phyloP scores from a whole-genome alignment of 2,113 vertebrate genomes.

The Zapornia atra region DNA sequence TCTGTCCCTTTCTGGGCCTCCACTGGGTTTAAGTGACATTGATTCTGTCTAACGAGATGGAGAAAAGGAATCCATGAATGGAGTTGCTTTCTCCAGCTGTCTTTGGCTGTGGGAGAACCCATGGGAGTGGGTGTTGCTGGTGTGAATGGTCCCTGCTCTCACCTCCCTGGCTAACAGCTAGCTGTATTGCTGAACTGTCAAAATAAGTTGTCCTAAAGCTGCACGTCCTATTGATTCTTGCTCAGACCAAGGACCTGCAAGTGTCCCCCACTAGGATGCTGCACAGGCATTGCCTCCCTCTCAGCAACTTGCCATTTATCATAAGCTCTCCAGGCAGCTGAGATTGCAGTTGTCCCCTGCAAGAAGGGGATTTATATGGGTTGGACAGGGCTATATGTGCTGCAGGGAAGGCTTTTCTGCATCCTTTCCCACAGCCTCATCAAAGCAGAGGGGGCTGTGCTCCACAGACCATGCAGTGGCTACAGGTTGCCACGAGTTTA shows the following conservation, averaged over 20 bases:
- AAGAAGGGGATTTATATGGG: background rate
- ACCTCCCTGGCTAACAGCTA: background rate
- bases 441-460: background rate
- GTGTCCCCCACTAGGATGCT: background rate
- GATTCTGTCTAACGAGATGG: background rate
- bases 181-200: background rate
- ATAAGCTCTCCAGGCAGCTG: background rate
- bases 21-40: background rate
- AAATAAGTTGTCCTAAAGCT: background rate
- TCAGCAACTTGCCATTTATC: background rate
- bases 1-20: background rate
- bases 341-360: background rate
- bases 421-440: background rate
- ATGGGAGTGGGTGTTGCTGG: rapidly evolving
- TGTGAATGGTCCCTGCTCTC: background rate
- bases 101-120: background rate
- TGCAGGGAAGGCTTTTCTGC: background rate
- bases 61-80: background rate
- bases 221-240: background rate
- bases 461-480: rapidly evolving
- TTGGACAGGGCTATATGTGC: background rate
- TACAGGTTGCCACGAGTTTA: background rate
- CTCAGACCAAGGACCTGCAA: background rate
- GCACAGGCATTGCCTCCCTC: background rate
- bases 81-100: background rate